Evolutionary conservation across 2,113 vertebrate genomes (phyloP), one percentile per base, ranked within the genome.

Genomic region (Anoplopoma fimbria): DNA sequence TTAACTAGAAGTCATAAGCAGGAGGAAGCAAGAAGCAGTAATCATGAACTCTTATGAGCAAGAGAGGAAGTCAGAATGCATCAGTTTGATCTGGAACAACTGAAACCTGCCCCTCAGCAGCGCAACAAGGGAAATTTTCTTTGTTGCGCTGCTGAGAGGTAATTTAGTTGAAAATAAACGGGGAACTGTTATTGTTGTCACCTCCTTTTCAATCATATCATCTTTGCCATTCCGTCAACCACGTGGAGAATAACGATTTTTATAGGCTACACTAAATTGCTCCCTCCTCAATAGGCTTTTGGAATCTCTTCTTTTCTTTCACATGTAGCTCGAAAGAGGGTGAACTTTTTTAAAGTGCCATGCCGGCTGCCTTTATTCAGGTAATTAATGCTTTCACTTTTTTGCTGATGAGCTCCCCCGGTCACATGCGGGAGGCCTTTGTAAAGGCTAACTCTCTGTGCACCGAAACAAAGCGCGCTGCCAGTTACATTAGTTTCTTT

Each of bases 321-420:
- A 21, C 68, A 51, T 9, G 29, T 38, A 38, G 40, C 36, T 72
- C 75, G 45, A 82, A 61, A 83, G 68, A 76, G 45, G 69, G 47
- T 17, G 64, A 40, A 29, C 76, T 75, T 77, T 79, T 74, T 40
- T 82, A 82, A 85, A 77, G 70, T 62, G 73, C 80, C 42, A 23
- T 31, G 75, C 87, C 60, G 77, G 85, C 86, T 84, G 74, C 86
- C 64, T 89, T 90, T 84, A 84, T 87, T 82, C 79, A 71, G 84
- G 87, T 91, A 91, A 89, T 91, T 89, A 91, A 87, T 84, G 87
- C 86, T 87, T 84, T 87, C 82, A 78, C 87, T 81, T 71, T 51
- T 69, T 15, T 70, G 63, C 77, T 85, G 82, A 89, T 82, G 85
- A 88, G 85, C 85, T 86, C 75, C 81, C 81, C 53, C 13, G 15